Percentiles rank a stretch among this genome's conserved stretches.
These are phyloP conservation scores for Peromyscus leucopus DNA, from an alignment of 2,113 vertebrate genomes.

Conservation along the genomic window DNA sequence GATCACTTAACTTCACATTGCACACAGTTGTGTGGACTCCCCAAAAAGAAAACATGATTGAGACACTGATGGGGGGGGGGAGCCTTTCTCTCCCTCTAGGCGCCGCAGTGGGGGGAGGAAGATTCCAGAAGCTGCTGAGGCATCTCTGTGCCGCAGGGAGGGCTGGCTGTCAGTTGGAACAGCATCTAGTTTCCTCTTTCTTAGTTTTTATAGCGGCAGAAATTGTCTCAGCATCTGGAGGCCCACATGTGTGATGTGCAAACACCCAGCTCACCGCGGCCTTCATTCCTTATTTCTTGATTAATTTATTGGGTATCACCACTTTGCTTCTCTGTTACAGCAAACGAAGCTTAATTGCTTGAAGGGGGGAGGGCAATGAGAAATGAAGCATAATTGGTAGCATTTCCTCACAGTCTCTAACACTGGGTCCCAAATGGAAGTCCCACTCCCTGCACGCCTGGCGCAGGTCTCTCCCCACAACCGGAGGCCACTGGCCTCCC, in stretches of 20 bases:
- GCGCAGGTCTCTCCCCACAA: constrained; percentile 65
- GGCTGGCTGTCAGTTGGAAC: not conserved
- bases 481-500: constrained; percentile 18
- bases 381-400: constrained; percentile 83
- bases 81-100: not conserved
- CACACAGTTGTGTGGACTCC: fast-evolving
- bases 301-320: constrained; percentile 73
- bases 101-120: not conserved
- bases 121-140: not conserved
- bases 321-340: constrained; percentile 79
- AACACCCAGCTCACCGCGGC: constrained; percentile 19
- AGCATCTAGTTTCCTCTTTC: constrained; percentile 25
- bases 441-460: constrained; percentile 67
- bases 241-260: constrained; percentile 64
- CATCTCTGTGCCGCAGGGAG: not conserved
- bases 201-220: constrained; percentile 43
- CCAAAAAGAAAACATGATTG: not conserved
- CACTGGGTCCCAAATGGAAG: constrained; percentile 36
- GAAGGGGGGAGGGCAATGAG: constrained; percentile 80
- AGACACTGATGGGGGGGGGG: too few species aligned
- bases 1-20: not conserved
- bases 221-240: constrained; percentile 64
- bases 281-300: constrained; percentile 76
- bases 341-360: constrained; percentile 82
- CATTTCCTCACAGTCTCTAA: constrained; percentile 81